These are phyloP conservation scores for Panthera uncia DNA, from an alignment of 2,113 vertebrate genomes.

Conservation along the genomic window DNA sequence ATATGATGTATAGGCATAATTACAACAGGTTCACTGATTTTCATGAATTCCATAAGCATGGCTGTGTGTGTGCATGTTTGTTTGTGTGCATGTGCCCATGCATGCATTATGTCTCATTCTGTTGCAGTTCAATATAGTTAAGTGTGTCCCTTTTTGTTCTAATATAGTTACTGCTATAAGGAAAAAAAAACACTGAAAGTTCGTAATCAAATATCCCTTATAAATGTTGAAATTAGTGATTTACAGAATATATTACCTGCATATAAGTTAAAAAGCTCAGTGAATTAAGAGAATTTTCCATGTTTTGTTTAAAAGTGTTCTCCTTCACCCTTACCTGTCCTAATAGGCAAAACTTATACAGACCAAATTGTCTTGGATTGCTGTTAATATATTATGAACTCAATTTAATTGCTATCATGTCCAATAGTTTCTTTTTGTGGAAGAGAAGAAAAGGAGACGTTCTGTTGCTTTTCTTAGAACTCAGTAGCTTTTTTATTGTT, in stretches of 20 bases:
- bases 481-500: constrained; percentile 49
- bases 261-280: constrained; percentile 28
- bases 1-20: not conserved
- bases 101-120: not conserved
- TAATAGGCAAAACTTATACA: constrained; percentile 41
- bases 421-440: constrained; percentile 67
- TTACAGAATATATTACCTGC: not conserved
- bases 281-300: constrained; percentile 7
- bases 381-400: constrained; percentile 79
- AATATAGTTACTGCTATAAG: not conserved
- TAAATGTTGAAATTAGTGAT: not conserved
- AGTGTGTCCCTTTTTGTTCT: not conserved
- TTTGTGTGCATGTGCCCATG: not conserved
- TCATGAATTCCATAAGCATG: not conserved
- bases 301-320: not conserved
- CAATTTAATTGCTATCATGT: constrained; percentile 80
- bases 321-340: not conserved
- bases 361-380: constrained; percentile 67
- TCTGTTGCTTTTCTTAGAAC: constrained; percentile 51
- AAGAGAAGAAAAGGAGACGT: not conserved
- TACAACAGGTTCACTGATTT: not conserved
- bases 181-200: not conserved
- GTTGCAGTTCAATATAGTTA: not conserved
- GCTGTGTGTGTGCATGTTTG: not conserved
- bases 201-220: not conserved